These are phyloP conservation scores for Motacilla tschutschensis DNA, from an alignment of 2,113 vertebrate genomes.

Conservation along the genomic window DNA sequence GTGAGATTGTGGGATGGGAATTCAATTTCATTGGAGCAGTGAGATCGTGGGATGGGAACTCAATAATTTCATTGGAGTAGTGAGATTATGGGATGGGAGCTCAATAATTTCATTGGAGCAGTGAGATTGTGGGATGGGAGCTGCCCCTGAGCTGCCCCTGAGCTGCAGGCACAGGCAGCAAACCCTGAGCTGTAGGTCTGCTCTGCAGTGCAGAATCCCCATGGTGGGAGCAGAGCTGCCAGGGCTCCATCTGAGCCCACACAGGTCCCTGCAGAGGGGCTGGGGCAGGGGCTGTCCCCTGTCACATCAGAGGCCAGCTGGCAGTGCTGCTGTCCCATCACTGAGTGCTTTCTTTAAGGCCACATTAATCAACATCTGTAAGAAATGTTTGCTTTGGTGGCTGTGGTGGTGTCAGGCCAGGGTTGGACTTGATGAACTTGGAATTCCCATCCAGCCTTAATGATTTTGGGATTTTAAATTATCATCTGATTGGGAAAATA, in stretches of 20 bases:
- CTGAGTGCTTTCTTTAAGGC: neutral
- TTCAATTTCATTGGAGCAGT: no score
- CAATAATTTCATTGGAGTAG: no score
- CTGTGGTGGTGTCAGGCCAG: no score
- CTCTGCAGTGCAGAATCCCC: neutral
- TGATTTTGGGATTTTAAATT: neutral
- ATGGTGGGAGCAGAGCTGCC: neutral
- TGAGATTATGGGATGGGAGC: no score
- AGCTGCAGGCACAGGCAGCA: neutral
- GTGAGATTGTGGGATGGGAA: no score
- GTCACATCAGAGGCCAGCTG: neutral
- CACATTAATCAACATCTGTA: neutral
- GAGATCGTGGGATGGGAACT: no score
- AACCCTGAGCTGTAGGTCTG: accelerated
- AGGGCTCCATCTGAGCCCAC: neutral
- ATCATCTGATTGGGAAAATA: neutral
- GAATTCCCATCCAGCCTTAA: neutral
- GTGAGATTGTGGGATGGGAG: no score
- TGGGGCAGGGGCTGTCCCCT: neutral
- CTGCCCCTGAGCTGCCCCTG: no score
- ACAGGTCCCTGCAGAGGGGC: neutral
- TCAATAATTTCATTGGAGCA: no score
- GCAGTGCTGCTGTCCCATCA: neutral
- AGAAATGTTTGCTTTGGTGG: neutral
- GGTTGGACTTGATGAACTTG: neutral